Percentiles rank a stretch among this genome's conserved stretches.
Conservation (phyloP, 2,113 vertebrate genomes). For the Hippocampus zosterae region DNA sequence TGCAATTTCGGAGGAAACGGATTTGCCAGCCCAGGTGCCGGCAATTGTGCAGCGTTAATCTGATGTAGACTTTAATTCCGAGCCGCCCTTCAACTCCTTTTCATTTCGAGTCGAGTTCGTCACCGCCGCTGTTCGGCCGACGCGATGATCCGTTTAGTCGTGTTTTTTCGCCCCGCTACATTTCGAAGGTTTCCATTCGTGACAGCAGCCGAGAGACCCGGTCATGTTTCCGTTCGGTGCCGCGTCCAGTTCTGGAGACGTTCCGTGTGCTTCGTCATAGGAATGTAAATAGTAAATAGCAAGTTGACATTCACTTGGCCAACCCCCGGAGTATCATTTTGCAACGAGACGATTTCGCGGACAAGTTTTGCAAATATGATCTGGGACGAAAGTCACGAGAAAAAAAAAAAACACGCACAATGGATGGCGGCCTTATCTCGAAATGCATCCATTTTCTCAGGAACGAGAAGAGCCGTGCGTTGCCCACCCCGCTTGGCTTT, state of each 20-base stretch:
- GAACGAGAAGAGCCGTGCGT: conserved; percentile 9
- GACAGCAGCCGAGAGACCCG: conserved; percentile 7
- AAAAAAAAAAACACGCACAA: conserved; percentile 10
- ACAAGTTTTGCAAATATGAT: conserved; percentile 26
- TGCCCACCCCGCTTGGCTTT: conserved; percentile 4
- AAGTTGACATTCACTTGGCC: conserved; percentile 16
- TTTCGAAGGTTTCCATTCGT: neutral
- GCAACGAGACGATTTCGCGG: conserved; percentile 13
- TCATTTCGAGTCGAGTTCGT: too few relatives aligned
- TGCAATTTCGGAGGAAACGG: too few relatives aligned
- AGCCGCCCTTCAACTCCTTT: too few relatives aligned
- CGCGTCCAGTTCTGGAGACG: neutral
- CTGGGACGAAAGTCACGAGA: neutral
- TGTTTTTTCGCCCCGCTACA: neutral
- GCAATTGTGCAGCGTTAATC: too few relatives aligned
- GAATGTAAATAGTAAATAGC: conserved; percentile 53
- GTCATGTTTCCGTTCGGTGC: conserved; percentile 7
- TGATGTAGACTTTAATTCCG: too few relatives aligned
- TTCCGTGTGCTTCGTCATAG: neutral
- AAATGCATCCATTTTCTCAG: conserved; percentile 31
- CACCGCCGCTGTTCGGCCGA: too few relatives aligned
- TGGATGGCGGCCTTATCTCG: conserved; percentile 39
- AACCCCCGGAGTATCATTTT: conserved; percentile 19
- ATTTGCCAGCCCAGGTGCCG: too few relatives aligned
- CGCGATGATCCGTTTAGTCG: too few relatives aligned